These are phyloP conservation scores for Penaeus japonicus DNA, from an alignment of 1,140 invertebrate species.

Conservation along the genomic window DNA sequence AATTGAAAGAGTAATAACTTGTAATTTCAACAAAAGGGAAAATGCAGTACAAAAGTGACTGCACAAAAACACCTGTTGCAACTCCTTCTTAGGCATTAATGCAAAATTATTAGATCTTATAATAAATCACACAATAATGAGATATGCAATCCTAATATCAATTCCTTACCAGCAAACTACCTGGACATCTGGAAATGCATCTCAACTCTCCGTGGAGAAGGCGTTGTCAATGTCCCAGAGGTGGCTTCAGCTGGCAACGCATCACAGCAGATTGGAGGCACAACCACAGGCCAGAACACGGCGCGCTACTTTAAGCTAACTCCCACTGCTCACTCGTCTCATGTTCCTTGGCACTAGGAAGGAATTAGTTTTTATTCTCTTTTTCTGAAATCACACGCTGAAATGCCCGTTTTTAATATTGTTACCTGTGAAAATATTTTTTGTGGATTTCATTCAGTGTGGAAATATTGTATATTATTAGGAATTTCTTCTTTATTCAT, in stretches of 20 bases:
- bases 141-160: background rate
- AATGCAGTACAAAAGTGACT: no score
- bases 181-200: slow-evolving; percentile 87
- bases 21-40: no score
- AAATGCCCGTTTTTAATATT: no score
- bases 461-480: no score
- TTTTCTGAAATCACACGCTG: background rate
- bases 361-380: no score
- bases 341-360: slow-evolving; percentile 33
- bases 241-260: background rate
- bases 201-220: slow-evolving; percentile 81
- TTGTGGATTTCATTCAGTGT: no score
- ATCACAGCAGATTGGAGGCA: background rate
- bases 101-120: no score
- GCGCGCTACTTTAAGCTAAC: slow-evolving; percentile 39
- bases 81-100: no score
- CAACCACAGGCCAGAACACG: background rate
- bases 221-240: slow-evolving; percentile 60
- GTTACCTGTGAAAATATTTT: no score
- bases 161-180: slow-evolving; percentile 75
- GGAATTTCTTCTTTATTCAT: no score
- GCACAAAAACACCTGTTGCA: no score
- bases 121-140: background rate
- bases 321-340: slow-evolving; percentile 10
- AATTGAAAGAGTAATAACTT: no score